phyloP scores from a whole-genome alignment of 1,140 invertebrate species.

The Heliothis subflexa region DNA sequence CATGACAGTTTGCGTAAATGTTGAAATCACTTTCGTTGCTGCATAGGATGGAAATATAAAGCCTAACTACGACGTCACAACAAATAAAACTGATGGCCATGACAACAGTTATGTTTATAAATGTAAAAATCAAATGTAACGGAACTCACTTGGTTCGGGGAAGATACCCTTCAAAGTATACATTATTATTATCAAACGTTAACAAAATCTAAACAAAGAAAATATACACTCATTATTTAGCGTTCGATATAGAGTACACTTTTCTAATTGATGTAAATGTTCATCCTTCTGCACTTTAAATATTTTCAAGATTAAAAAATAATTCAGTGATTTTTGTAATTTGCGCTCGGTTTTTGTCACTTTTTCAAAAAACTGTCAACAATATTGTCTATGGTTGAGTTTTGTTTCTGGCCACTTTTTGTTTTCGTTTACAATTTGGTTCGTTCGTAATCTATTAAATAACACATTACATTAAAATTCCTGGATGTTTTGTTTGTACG shows the following conservation, averaged over 20 bases:
- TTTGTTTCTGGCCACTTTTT: constrained; percentile 73
- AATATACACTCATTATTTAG: constrained; percentile 83
- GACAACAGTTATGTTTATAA: constrained; percentile 30
- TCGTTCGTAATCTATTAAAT: not conserved
- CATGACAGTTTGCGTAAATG: constrained; percentile 12
- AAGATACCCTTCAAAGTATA: constrained; percentile 87
- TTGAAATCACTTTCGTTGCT: constrained; percentile 4
- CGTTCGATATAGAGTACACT: constrained; percentile 62
- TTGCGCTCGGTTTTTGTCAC: constrained; percentile 82
- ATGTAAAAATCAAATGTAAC: constrained; percentile 50
- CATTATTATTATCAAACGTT: constrained; percentile 72
- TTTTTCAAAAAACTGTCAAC: constrained; percentile 81
- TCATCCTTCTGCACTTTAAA: constrained; percentile 69
- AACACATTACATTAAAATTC: not conserved
- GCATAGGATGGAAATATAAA: not conserved
- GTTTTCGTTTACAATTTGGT: constrained; percentile 54
- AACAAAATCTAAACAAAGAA: constrained; percentile 67
- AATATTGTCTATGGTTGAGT: constrained; percentile 63
- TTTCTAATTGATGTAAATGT: constrained; percentile 71
- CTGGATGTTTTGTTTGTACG: too few species aligned
- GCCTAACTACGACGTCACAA: constrained; percentile 31
- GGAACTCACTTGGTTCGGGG: constrained; percentile 86
- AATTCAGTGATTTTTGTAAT: constrained; percentile 67
- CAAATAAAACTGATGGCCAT: constrained; percentile 49
- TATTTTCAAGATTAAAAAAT: constrained; percentile 64